phyloP scores from a whole-genome alignment of 1,140 invertebrate species.

The Drosophila rufa region DNA sequence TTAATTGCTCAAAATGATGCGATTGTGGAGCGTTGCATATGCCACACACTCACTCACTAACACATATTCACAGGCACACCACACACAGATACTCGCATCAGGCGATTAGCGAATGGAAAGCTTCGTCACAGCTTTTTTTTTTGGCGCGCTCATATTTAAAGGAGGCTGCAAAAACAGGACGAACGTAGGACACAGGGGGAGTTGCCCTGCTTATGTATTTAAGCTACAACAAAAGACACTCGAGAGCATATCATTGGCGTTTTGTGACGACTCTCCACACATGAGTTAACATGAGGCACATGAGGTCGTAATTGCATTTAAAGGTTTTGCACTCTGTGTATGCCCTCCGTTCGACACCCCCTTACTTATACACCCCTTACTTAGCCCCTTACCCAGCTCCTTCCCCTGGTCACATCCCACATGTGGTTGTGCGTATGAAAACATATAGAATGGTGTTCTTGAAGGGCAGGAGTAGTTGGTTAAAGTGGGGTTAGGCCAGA shows the following conservation, averaged over 20 bases:
- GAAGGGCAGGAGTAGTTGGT: background rate
- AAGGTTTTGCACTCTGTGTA: slow-evolving; percentile 53
- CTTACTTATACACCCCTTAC: background rate
- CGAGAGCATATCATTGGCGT: slow-evolving; percentile 75
- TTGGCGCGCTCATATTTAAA: slow-evolving; percentile 52
- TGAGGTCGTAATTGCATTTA: slow-evolving; percentile 73
- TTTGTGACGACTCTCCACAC: slow-evolving; percentile 50
- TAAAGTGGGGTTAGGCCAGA: background rate
- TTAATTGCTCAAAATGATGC: slow-evolving; percentile 83
- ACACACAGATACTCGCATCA: slow-evolving; percentile 38
- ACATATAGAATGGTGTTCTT: slow-evolving; percentile 34
- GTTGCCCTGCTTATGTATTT: slow-evolving; percentile 59
- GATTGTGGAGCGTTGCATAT: slow-evolving; percentile 75
- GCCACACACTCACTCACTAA: slow-evolving; percentile 22
- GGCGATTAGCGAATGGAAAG: slow-evolving; percentile 49
- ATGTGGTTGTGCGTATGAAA: slow-evolving; percentile 53
- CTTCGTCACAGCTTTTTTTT: slow-evolving; percentile 43
- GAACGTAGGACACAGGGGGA: slow-evolving; percentile 4
- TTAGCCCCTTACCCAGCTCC: background rate
- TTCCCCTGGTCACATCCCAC: slow-evolving; percentile 13
- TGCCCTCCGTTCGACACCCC: background rate
- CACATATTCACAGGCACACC: slow-evolving; percentile 6
- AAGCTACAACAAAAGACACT: slow-evolving; percentile 79
- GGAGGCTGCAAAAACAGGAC: slow-evolving; percentile 15
- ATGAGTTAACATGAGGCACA: slow-evolving; percentile 56